Base-by-base conservation (phyloP, 2,888 invertebrate species). In the Syritta pipiens region DNA sequence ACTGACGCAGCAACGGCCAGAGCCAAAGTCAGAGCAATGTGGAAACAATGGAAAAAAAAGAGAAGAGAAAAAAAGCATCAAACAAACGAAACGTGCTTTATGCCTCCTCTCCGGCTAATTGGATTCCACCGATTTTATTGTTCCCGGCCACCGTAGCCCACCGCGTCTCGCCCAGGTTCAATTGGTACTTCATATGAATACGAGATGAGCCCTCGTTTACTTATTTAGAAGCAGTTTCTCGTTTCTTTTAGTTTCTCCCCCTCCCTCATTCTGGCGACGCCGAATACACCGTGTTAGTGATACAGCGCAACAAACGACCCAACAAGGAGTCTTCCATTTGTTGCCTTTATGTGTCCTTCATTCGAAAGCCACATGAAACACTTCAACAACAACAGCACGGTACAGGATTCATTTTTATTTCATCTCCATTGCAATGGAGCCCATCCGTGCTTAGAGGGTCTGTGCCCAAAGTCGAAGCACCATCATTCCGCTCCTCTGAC, bases 181-280 rank as follows among this genome's bases (percentile, higher is more conserved):
- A 86, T 85, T 85, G 86, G 84, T 86, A 85, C 86, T 86, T 86
- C 85, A 83, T 84, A 87, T 87, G 87, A 86, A 88, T 87, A 84
- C 85, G 83, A 84, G 86, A 86, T 86, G 83, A 83, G 82, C 76
- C n/a, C n/a, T 68, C 79, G 81, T 53, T 81, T 69, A 75, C 65
- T 75, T 75, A 81, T 81, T 75, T 68, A 79, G 67, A 59, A 67
- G 67, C 48, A 57, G 62, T 60, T 51, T 49, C 74, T 49, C 68
- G 49, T 67, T 62, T 55, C 35, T 62, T 67, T 62, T 57, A 17
- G 37, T 19, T 30, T 14, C 19, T 46, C 37, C 19, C 35, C 40
- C 53, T n/a, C 6, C 24, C 10, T 7, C 12, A 12, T n/a, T n/a
- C 6, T 14, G 14, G 3, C 53, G 10, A 22, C 12, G 6, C 28